These are phyloP conservation scores for Drosophila barbarae DNA, from an alignment of 2,888 invertebrate species.

Conservation along the genomic window DNA sequence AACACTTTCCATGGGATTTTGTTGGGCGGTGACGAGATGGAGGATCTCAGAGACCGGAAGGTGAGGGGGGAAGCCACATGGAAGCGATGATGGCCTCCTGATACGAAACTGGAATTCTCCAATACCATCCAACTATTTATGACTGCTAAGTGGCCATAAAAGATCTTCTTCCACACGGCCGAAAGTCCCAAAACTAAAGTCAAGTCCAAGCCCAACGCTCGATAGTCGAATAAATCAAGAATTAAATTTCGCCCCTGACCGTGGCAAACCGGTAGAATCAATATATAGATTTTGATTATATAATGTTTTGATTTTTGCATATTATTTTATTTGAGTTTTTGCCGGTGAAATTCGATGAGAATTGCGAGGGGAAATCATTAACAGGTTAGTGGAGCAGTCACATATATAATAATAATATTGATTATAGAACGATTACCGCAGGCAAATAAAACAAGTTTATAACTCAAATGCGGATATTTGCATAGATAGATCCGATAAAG, in stretches of 20 bases:
- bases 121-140: conserved; percentile 36
- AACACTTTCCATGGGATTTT: conserved; percentile 28
- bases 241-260: conserved; percentile 17
- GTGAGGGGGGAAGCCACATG: neutral
- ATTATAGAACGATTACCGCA: conserved; percentile 1
- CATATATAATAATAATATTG: neutral
- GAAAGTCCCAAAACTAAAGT: conserved; percentile 17
- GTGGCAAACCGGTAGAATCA: conserved; percentile 37
- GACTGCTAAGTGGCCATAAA: conserved; percentile 41
- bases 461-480: conserved; percentile 5
- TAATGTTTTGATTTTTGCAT: conserved; percentile 16
- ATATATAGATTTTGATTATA: conserved; percentile 21
- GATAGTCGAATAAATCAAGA: conserved; percentile 26
- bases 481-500: neutral
- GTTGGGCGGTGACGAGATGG: conserved; percentile 11
- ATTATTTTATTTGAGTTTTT: conserved; percentile 20
- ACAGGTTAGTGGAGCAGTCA: conserved; percentile 41
- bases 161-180: conserved; percentile 22
- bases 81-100: conserved; percentile 23
- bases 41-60: conserved; percentile 19
- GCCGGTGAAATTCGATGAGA: conserved; percentile 2
- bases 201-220: conserved; percentile 25
- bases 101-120: conserved; percentile 32
- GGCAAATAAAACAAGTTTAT: conserved; percentile 19
- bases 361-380: conserved; percentile 11